Base-by-base conservation (phyloP, 1,140 invertebrate species). In the Bombus fervidus region DNA sequence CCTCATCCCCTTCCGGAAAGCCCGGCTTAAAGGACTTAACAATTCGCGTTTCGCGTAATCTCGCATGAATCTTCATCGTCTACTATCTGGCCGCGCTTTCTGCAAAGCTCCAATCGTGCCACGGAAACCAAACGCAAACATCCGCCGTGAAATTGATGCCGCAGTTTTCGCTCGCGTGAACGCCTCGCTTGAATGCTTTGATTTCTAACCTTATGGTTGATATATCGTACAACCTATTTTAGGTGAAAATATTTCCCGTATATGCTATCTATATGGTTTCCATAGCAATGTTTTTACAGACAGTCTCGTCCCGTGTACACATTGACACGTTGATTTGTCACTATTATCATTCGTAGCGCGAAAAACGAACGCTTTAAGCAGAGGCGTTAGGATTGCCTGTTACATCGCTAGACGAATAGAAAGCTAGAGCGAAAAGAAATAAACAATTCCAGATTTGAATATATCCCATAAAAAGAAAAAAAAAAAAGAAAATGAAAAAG, bases 51-150 rank as follows among this genome's bases (percentile, higher is more conserved):
- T 89, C 88, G 34, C 69, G 88, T 90, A 90, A 90, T 90, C 89
- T 90, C 89, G 75, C 89, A 90, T 90, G 89, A 89, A 90, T 90
- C 89, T 90, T 89, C 89, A 90, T 90, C 88, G 86, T 85, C 86
- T 80, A 69, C 86, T 87, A 89, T 89, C 88, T 80, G 57, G 9
- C 25, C 79, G 15, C 72, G 43, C 10, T 73, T 75, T 37, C 69
- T 74, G 59, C 53, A 79, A 79, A 72, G 76, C 82, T 59, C 37
- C 76, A 2, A 37, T n/a, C 43, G 34, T 6, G 9, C 25, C 57
- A 43, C 10, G 22, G 59, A 37, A 39, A 43, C 73, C 31, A 76
- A 62, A 53, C 81, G n/a, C 57, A 66, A 83, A 68, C 59, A 74
- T 62, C 22, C 71, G 31, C 10, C n/a, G 69, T 18, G 34, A 74